Base-by-base conservation (phyloP, 2,113 vertebrate species). In the Motacilla tschutschensis region DNA sequence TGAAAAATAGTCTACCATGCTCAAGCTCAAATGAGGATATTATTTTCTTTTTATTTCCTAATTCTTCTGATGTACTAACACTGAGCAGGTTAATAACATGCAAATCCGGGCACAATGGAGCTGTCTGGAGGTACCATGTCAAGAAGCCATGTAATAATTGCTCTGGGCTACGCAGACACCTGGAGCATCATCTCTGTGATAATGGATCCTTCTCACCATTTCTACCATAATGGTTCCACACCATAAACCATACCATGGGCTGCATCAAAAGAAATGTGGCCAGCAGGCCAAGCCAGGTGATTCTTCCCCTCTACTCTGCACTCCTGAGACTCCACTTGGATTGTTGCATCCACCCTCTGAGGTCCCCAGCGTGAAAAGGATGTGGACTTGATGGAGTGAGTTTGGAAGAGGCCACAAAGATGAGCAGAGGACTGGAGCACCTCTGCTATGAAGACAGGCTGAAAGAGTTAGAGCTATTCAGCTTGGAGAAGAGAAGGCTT, bases 61-160 rank as follows among this genome's bases (percentile, higher is more conserved):
- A 44, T 88, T 60, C 44, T 80, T 83, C 28, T 57, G n/a, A 71
- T 80, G 50, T 41, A 85, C 41, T 40, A 85, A 79, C 3, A 6
- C 43, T n/a, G 41, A 72, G 50, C 62, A 91, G 84, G 73, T 93
- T 94, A 92, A 90, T 75, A 87, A 80, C 25, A 87, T 83, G 84
- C 76, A 91, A 91, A 92, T 83, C 90, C 82, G 74, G 76, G 76
- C 82, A 88, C 76, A 82, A 65, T 64, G 65, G 70, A 87, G 57
- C 58, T 91, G 38, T 83, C 83, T 88, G 82, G 73, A 85, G 70
- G 58, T 90, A 65, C 73, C 76, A 83, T 40, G 79, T 83, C 76
- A 90, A 87, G 79, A 43, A 78, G 41, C 64, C 46, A n/a, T 38
- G 14, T 67, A 78, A 50, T 89, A 83, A 90, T 75, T 78, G 54